These are phyloP conservation scores for Cenopis cana DNA, from an alignment of 2,888 invertebrate genomes.

Conservation along the genomic window DNA sequence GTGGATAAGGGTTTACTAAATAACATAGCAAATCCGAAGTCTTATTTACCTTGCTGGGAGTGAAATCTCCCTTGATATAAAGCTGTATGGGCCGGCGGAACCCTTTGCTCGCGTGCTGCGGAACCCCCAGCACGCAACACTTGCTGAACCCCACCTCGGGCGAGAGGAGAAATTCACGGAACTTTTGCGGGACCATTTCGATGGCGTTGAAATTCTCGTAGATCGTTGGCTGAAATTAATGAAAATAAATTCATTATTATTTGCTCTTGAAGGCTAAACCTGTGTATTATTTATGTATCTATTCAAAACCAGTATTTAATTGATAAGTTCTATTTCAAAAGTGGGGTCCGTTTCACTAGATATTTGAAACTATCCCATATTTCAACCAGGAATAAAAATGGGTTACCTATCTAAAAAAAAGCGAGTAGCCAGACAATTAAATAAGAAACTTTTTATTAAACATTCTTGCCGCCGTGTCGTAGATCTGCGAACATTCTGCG, in stretches of 20 bases:
- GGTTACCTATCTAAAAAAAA: too few species aligned
- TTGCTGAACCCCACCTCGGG: slow-evolving; percentile 96
- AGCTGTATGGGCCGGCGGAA: slow-evolving; percentile 93
- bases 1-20: not conserved
- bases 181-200: slow-evolving; percentile 95
- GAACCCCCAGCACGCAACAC: slow-evolving; percentile 93
- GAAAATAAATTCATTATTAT: not conserved
- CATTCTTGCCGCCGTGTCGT: not conserved
- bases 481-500: too few species aligned
- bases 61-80: slow-evolving; percentile 87
- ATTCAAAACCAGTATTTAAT: not conserved
- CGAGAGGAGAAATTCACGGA: slow-evolving; percentile 95
- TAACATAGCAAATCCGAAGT: not conserved
- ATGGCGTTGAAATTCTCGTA: slow-evolving; percentile 94
- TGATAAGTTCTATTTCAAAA: too few species aligned
- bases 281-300: not conserved
- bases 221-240: slow-evolving; percentile 88
- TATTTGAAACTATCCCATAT: too few species aligned
- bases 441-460: too few species aligned
- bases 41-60: slow-evolving; percentile 77
- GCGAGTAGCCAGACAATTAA: too few species aligned
- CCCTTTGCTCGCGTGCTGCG: slow-evolving; percentile 94
- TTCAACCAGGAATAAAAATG: too few species aligned
- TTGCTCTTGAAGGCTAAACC: too few species aligned
- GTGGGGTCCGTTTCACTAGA: too few species aligned